These are phyloP conservation scores for Bombyx mori DNA, from an alignment of 1,140 invertebrate species.

Conservation along the genomic window ASM3026992v2 NC_085131.1:8009501-8010000, in stretches of 20 bases:
- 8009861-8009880: slow-evolving; percentile 29
- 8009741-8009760: slow-evolving; percentile 9
- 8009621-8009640: neutral
- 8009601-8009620: neutral
- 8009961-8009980: no score
- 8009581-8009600: neutral
- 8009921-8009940: slow-evolving; percentile 3
- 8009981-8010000: no score
- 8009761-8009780: slow-evolving; percentile 16
- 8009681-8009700: neutral
- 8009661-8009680: neutral
- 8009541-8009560: no score
- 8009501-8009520: no score
- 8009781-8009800: slow-evolving; percentile 25
- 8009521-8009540: no score
- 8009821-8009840: slow-evolving; percentile 25
- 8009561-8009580: no score
- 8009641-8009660: neutral
- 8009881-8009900: slow-evolving; percentile 8
- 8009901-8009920: slow-evolving; percentile 8
- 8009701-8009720: neutral
- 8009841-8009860: slow-evolving; percentile 12
- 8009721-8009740: slow-evolving; percentile 1
- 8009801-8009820: slow-evolving; percentile 28
- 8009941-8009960: slow-evolving; percentile 3